phyloP scores from a whole-genome alignment of 1,140 invertebrate species.

The Pachypsylla venusta region DNA sequence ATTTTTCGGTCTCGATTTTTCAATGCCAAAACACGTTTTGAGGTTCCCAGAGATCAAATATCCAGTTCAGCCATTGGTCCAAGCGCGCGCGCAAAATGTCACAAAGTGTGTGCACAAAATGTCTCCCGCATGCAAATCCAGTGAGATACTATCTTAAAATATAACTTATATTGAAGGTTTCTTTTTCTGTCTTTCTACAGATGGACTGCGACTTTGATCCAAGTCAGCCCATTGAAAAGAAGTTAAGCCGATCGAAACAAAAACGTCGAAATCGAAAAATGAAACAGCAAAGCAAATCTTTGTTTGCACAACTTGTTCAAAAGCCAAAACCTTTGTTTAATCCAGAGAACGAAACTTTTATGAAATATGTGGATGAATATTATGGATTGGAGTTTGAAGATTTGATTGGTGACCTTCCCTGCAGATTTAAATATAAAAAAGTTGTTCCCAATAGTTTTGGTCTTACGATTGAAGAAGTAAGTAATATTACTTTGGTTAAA shows the following conservation, averaged over 20 bases:
- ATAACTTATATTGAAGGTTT: slow-evolving; percentile 8
- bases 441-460: slow-evolving; percentile 84
- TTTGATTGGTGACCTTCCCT: slow-evolving; percentile 76
- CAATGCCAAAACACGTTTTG: too few species aligned
- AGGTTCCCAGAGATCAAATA: too few species aligned
- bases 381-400: slow-evolving; percentile 91
- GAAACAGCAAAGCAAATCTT: slow-evolving; percentile 36
- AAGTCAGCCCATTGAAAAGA: slow-evolving; percentile 25
- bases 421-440: slow-evolving; percentile 83
- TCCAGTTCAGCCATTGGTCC: too few species aligned
- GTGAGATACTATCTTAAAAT: too few species aligned
- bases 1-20: too few species aligned
- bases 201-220: slow-evolving; percentile 80
- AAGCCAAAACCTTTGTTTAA: slow-evolving; percentile 47
- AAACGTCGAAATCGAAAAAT: slow-evolving; percentile 34
- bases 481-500: too few species aligned
- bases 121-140: too few species aligned
- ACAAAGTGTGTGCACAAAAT: too few species aligned
- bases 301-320: slow-evolving; percentile 52
- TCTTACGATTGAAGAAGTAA: slow-evolving; percentile 73
- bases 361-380: slow-evolving; percentile 85
- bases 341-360: slow-evolving; percentile 60
- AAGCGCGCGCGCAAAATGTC: too few species aligned
- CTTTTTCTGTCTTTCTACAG: slow-evolving; percentile 34
- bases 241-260: slow-evolving; percentile 18